Percentiles rank a stretch among this genome's conserved stretches.
These are phyloP conservation scores for Myotis myotis DNA, from an alignment of 2,797 vertebrate species.

Conservation along the genomic window DNA sequence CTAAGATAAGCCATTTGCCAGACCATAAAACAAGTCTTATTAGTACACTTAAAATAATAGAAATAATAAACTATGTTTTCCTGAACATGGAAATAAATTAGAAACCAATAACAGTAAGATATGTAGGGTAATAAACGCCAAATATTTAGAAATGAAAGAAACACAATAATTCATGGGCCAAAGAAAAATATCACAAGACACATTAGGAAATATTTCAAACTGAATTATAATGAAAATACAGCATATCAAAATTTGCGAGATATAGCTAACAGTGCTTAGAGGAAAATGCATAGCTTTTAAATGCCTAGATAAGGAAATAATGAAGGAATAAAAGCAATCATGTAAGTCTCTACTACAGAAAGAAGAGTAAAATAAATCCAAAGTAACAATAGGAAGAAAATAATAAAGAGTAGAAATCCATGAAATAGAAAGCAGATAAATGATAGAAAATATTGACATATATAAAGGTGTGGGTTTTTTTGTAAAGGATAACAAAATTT, in stretches of 20 bases:
- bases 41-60: background rate
- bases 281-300: background rate
- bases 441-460: background rate
- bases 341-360: background rate
- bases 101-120: background rate
- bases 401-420: background rate
- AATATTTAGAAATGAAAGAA: background rate
- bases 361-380: background rate
- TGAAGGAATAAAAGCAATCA: background rate
- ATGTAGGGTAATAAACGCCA: background rate
- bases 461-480: background rate
- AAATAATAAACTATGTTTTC: background rate
- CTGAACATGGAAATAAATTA: background rate
- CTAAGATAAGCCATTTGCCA: background rate
- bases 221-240: background rate
- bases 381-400: background rate
- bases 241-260: background rate
- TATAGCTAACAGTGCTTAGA: background rate
- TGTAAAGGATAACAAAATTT: background rate
- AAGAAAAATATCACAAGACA: background rate
- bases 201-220: background rate
- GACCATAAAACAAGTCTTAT: background rate
- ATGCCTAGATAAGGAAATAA: background rate
- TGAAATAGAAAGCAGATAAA: constrained; percentile 17
- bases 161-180: background rate